These are phyloP conservation scores for Corbicula japonica DNA, from an alignment of 2,888 invertebrate genomes.

Conservation along the genomic window DNA sequence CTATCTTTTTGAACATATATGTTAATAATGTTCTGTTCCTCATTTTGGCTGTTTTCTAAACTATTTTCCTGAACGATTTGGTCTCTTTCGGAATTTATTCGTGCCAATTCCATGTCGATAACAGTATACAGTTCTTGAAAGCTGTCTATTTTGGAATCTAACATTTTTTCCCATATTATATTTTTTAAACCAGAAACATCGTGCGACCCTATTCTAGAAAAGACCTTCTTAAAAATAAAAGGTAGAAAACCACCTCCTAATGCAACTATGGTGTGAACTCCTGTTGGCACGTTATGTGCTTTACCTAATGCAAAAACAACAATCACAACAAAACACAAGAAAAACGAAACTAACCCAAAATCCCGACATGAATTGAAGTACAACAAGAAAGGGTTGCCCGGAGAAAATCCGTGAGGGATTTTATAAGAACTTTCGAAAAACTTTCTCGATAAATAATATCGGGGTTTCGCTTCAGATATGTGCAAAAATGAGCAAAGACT, in stretches of 20 bases:
- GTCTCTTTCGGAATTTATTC: too few relatives aligned
- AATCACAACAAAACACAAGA: neutral
- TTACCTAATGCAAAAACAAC: constrained; percentile 6
- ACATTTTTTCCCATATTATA: neutral
- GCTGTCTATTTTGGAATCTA: neutral
- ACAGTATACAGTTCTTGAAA: neutral
- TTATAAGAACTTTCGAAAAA: neutral
- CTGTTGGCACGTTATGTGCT: neutral
- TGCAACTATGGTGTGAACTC: neutral
- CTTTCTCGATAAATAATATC: neutral
- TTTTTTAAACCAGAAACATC: neutral
- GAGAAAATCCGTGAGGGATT: neutral
- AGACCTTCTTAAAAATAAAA: neutral
- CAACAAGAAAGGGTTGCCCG: neutral
- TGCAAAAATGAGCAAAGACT: neutral
- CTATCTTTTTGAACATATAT: too few relatives aligned
- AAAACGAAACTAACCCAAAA: neutral
- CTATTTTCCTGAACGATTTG: too few relatives aligned
- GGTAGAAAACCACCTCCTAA: constrained; percentile 6
- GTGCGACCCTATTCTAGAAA: neutral
- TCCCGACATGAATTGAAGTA: constrained; percentile 4
- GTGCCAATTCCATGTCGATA: neutral
- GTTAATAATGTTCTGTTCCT: too few relatives aligned
- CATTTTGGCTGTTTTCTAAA: too few relatives aligned
- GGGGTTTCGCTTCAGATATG: neutral